Base-by-base conservation (phyloP, 2,888 invertebrate species). In the Carterocephalus palaemon region DNA sequence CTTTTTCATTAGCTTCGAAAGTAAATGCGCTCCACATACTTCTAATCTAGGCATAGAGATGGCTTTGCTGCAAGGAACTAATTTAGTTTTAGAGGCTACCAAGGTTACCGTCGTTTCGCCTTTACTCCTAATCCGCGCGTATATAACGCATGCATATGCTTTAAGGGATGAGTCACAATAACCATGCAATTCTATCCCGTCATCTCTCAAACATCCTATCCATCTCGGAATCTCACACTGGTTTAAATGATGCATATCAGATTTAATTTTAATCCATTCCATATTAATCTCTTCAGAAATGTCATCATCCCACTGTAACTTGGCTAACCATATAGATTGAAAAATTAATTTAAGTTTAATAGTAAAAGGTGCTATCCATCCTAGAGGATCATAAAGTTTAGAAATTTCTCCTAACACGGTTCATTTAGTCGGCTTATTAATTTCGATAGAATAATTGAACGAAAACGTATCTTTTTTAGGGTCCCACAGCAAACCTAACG, bases 71-170 rank as follows among this genome's bases (percentile, higher is more conserved):
- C 10, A 9, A 9, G 47, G 47, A 6, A 40, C 48, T 1, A 52
- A 47, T 8, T 19, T 48, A 2, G 46, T 49, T 38, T 46, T 49
- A 3, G 49, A 29, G 1, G 40, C 24, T 0, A 52, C 3, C n/a
- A 48, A 5, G 3, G 8, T 33, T 1, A 45, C 36, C n/a, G n/a
- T n/a, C n/a, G n/a, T n/a, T n/a, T n/a, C n/a, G n/a, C n/a, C n/a
- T 42, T 23, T 17, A 46, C 20, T n/a, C n/a, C n/a, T n/a, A 9
- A 34, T 13, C 7, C 53, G 39, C 0, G 48, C 8, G 20, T 56
- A 59, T 1, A 53, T 46, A 1, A 51, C 54, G 1, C 52, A 56
- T 1, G 56, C 53, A 37, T 49, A 53, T 1, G 56, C 56, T 3
- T 13, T 4, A 2, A 29, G 34, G 0, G 54, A 57, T 2, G 59